These are phyloP conservation scores for Thamnaconus septentrionalis DNA, from an alignment of 2,113 vertebrate genomes.

Conservation along the genomic window DNA sequence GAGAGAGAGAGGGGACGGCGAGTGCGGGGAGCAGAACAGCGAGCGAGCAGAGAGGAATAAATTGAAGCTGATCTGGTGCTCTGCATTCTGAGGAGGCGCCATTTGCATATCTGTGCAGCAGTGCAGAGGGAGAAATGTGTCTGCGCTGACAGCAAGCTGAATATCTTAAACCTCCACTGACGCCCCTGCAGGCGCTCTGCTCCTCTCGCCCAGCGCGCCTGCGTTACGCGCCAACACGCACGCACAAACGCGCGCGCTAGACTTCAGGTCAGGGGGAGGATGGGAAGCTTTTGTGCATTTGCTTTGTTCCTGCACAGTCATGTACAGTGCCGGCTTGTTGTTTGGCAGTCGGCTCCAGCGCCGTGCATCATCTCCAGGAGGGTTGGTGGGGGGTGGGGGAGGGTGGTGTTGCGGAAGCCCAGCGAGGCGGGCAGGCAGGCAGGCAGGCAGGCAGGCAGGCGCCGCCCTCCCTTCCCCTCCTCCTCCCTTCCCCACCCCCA, in stretches of 20 bases:
- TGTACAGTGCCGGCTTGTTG: conserved; percentile 68
- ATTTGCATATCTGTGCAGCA: conserved; percentile 82
- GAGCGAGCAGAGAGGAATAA: conserved; percentile 72
- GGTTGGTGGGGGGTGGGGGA: conserved; percentile 22
- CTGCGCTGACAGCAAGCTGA: conserved; percentile 76
- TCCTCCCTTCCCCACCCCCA: too few species aligned
- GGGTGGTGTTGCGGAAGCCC: not conserved
- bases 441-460: too few species aligned
- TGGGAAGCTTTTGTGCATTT: conserved; percentile 55
- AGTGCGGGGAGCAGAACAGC: conserved; percentile 40
- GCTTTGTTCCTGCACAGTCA: conserved; percentile 65
- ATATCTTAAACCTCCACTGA: conserved; percentile 75
- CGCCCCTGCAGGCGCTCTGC: conserved; percentile 68
- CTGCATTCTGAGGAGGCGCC: conserved; percentile 75
- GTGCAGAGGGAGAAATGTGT: conserved; percentile 80
- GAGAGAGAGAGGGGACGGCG: conserved; percentile 1
- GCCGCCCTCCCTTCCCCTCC: too few species aligned
- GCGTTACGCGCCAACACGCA: not conserved
- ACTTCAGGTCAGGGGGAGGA: conserved; percentile 63
- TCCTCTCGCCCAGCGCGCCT: conserved; percentile 21
- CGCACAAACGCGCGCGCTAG: conserved; percentile 12
- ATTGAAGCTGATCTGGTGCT: conserved; percentile 79
- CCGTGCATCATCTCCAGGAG: conserved; percentile 53
- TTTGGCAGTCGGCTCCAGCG: conserved; percentile 72
- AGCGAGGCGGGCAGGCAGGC: too few species aligned